phyloP scores from a whole-genome alignment of 2,888 invertebrate genomes.

The Caenorhabditis sp. region DNA sequence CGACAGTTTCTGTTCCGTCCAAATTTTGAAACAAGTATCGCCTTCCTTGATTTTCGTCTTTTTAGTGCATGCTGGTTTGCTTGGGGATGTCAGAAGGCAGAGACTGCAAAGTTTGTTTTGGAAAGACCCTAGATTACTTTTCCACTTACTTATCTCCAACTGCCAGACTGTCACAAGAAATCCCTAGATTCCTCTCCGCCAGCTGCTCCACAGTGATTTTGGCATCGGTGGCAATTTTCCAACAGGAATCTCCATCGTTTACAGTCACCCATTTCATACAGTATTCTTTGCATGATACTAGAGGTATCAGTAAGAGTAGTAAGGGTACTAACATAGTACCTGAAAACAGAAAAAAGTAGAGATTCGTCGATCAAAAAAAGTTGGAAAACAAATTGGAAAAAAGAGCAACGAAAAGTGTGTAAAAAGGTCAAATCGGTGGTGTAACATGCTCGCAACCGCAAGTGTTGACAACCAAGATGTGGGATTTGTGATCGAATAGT shows the following conservation, averaged over 20 bases:
- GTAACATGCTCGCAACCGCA: neutral
- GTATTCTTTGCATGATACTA: constrained; percentile 8
- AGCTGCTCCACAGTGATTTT: constrained; percentile 12
- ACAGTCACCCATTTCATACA: constrained; percentile 20
- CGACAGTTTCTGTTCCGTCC: constrained; percentile 23
- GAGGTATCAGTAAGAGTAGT: constrained; percentile 5
- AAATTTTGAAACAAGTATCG: constrained; percentile 47
- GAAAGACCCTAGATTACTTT: too few relatives aligned
- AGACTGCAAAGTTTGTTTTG: too few relatives aligned
- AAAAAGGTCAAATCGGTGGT: neutral
- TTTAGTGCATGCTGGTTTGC: constrained; percentile 18
- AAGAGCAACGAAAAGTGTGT: neutral
- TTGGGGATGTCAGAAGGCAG: constrained; percentile 2
- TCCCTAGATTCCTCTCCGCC: constrained; percentile 3
- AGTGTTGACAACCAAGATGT: neutral
- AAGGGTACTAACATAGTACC: neutral
- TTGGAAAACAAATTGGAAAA: neutral
- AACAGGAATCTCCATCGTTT: constrained; percentile 16
- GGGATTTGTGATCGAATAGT: neutral
- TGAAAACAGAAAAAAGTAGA: neutral
- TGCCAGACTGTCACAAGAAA: constrained; percentile 20
- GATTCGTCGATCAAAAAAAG: neutral
- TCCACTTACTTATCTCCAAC: constrained; percentile 53
- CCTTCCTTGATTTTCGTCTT: constrained; percentile 5
- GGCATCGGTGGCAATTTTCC: constrained; percentile 8